phyloP scores from a whole-genome alignment of 2,113 vertebrate genomes.

The Microtus oregoni region DNA sequence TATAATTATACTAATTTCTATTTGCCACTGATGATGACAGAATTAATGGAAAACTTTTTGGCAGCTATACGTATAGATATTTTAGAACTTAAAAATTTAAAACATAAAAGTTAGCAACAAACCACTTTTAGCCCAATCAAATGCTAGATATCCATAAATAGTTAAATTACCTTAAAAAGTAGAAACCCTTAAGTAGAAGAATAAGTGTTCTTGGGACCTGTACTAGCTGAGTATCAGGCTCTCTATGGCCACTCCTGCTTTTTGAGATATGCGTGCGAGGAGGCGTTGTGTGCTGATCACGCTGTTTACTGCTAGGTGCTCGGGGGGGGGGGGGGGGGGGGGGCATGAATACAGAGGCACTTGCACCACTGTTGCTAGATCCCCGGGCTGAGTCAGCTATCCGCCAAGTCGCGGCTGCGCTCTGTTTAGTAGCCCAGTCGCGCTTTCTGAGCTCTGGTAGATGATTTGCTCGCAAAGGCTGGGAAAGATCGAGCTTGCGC shows the following conservation, averaged over 20 bases:
- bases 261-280: background rate
- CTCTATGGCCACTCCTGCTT: background rate
- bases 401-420: too few species aligned
- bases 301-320: too few species aligned
- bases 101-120: background rate
- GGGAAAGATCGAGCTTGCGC: too few species aligned
- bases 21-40: background rate
- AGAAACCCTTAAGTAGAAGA: background rate
- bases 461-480: too few species aligned
- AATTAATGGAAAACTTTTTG: slow-evolving; percentile 20
- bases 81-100: background rate
- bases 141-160: background rate
- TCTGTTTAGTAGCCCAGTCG: too few species aligned
- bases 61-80: background rate
- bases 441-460: too few species aligned
- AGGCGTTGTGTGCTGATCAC: too few species aligned
- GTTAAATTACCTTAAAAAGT: background rate
- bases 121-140: background rate
- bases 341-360: too few species aligned
- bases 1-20: slow-evolving; percentile 45
- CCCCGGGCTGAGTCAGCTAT: too few species aligned
- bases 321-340: too few species aligned
- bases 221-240: background rate
- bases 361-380: too few species aligned
- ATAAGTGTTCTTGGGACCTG: background rate